Evolutionary conservation across 2,113 vertebrate genomes (phyloP), one percentile per base, ranked within the genome.

Genomic region (Melanotaenia duboulayi): DNA sequence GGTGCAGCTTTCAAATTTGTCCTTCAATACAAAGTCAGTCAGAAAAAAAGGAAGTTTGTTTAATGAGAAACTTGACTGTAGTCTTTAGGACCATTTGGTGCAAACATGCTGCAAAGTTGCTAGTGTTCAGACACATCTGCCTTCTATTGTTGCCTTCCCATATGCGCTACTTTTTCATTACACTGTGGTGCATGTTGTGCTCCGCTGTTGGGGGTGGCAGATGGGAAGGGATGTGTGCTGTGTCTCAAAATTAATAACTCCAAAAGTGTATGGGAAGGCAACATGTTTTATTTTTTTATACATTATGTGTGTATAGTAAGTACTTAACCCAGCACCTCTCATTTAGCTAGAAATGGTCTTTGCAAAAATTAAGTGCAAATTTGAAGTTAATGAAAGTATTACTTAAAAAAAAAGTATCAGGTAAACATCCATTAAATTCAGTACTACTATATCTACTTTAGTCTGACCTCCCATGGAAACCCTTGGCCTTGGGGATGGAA

Each of bases 401-500:
- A 5, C 20, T 3, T 13, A 51, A 14, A 51, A 51, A 4, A 51
- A 51, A 16, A 16, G 14, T 16, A 14, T 2, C 40, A 14, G 12
- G 13, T 42, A 1, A 14, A 35, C 32, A 9, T 5, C 32, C 32
- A 35, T 35, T 35, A 5, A 6, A 16, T 14, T 42, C 40, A 42
- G 40, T 12, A 14, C 11, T 11, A 1, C 0, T 16, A 35, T 49
- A 54, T 65, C 13, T 25, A 23, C 24, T 19, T 8, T 55, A 63
- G 76, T 58, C 35, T 49, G 9, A 12, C 50, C 55, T 7, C 12
- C 37, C 22, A n/a, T 20, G 37, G 22, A 51, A 58, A 65, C 64
- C 60, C 19, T 48, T 40, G 7, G 19, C 17, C 17, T 48, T 42
- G 11, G 42, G 63, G 52, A 32, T 42, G 19, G 32, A 85, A 75